Conservation (phyloP, 64 coral and sea anemone species). For the Actinia equina region DNA sequence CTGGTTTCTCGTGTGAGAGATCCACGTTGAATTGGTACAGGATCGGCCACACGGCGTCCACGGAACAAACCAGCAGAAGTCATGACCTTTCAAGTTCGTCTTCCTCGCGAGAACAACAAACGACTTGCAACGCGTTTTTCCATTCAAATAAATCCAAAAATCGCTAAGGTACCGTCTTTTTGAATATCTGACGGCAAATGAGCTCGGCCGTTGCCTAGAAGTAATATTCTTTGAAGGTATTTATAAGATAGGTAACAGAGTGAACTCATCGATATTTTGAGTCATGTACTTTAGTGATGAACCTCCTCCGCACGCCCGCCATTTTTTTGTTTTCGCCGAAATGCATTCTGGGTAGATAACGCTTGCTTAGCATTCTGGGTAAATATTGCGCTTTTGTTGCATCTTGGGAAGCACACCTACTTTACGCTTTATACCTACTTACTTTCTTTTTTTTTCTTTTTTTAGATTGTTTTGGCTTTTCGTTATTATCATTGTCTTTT, state of each 20-base stretch:
- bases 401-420: too few relatives aligned
- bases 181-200: neutral
- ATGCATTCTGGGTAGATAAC: constrained; percentile 42
- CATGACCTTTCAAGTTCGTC: constrained; percentile 35
- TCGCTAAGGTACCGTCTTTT: neutral
- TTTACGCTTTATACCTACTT: too few relatives aligned
- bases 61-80: constrained; percentile 49
- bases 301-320: constrained; percentile 51
- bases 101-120: constrained; percentile 28
- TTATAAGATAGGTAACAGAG: neutral
- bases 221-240: constrained; percentile 12
- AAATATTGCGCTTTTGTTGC: too few relatives aligned
- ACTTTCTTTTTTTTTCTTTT: too few relatives aligned
- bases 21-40: constrained; percentile 45
- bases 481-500: too few relatives aligned
- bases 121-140: constrained; percentile 20
- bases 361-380: neutral
- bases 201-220: neutral
- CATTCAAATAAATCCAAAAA: neutral
- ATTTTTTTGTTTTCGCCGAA: constrained; percentile 64
- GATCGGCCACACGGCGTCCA: constrained; percentile 54
- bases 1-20: constrained; percentile 36
- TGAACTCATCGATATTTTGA: constrained; percentile 60
- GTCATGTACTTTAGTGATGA: neutral
- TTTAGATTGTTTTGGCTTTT: too few relatives aligned